Evolutionary conservation across 2,888 invertebrate species (phyloP).

Genomic region (Piscicola geometra): DNA sequence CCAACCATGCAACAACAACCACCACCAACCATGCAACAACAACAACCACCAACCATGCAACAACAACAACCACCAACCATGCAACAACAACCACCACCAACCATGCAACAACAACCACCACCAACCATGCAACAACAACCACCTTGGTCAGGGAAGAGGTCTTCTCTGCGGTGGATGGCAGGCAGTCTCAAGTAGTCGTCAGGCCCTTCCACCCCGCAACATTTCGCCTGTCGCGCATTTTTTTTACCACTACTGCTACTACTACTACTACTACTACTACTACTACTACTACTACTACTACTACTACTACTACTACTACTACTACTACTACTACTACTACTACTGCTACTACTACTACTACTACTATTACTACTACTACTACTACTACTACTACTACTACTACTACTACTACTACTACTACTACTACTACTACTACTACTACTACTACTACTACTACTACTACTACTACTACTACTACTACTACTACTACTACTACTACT

Average conservation of each 20-base stretch:
- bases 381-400: too few relatives aligned
- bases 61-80: too few relatives aligned
- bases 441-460: too few relatives aligned
- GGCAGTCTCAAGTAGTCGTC: background rate
- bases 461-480: background rate
- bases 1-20: too few relatives aligned
- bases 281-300: background rate
- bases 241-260: background rate
- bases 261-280: background rate
- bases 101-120: too few relatives aligned
- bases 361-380: background rate
- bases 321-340: background rate
- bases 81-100: too few relatives aligned
- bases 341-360: background rate
- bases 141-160: background rate
- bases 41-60: too few relatives aligned
- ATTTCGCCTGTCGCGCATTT: constrained; percentile 12
- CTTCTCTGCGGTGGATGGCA: background rate
- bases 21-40: too few relatives aligned
- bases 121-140: background rate
- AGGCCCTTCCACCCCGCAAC: constrained; percentile 18
- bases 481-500: background rate
- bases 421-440: background rate
- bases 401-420: background rate
- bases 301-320: background rate